Evolutionary conservation across 2,113 vertebrate genomes (phyloP).

Genomic region (Thunnus maccoyii): DNA sequence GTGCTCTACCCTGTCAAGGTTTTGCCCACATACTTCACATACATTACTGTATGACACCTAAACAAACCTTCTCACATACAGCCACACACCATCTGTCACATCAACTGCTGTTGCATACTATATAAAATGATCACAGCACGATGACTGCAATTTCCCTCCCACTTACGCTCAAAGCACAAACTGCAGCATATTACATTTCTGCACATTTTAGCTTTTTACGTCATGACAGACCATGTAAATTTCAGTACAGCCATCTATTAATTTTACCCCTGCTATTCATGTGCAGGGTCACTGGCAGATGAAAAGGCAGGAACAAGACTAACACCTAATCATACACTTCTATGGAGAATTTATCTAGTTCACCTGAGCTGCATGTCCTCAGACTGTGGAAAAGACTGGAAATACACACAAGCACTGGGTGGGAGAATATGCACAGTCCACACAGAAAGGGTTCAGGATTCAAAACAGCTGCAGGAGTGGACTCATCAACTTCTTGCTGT

Average conservation of each 20-base stretch:
- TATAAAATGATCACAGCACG: conserved; percentile 11
- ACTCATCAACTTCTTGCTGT: conserved; percentile 11
- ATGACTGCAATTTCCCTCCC: conserved; percentile 15
- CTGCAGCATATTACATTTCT: background rate
- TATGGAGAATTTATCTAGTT: conserved; percentile 17
- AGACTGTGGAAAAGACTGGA: background rate
- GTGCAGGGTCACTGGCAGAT: background rate
- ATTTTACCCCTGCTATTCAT: background rate
- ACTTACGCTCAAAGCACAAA: background rate
- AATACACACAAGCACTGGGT: background rate
- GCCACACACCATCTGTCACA: conserved; percentile 39
- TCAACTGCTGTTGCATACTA: conserved; percentile 21
- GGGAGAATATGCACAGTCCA: background rate
- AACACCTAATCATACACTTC: background rate
- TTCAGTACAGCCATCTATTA: conserved; percentile 7
- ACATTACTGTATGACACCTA: conserved; percentile 13
- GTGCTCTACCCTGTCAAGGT: conserved; percentile 1
- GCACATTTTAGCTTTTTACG: conserved; percentile 13
- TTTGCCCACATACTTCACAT: conserved; percentile 18
- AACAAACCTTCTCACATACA: conserved; percentile 31
- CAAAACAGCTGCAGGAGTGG: conserved; percentile 14
- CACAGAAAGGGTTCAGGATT: conserved; percentile 7
- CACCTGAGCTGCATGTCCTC: background rate
- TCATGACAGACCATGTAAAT: background rate
- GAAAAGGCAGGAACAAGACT: background rate